Evolutionary conservation across 2,113 vertebrate species (phyloP), one percentile per base, ranked within the genome.

Genomic region (Dasyurus viverrinus): DNA sequence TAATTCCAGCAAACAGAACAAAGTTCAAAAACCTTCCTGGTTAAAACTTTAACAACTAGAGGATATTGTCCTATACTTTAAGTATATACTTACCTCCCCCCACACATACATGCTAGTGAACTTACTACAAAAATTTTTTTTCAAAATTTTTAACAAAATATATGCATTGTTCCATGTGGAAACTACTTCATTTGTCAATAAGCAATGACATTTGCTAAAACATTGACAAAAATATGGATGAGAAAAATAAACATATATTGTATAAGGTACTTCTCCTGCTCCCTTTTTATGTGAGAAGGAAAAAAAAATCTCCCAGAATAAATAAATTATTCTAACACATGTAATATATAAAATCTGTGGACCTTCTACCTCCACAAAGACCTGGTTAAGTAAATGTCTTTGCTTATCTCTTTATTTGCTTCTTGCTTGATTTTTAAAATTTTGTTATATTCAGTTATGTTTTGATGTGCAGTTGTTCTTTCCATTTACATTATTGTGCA

Each of bases 1-100:
- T 98, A 97, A 97, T 96, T 97, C 97, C 93, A 2, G 93, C 54
- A 60, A 76, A 84, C 19, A 84, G 68, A 96, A 93, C 97, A 98
- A 97, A 97, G 92, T 54, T n/a, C 52, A 90, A 89, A 89, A 60
- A 36, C 16, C 90, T 91, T 93, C 10, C 91, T 90, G 90, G 54
- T 93, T 30, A 94, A 90, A 96, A 92, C 22, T 22, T 90, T 94
- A 94, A 95, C 53, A 93, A 96, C 93, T 96, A 89, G 89, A 89
- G 50, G 52, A 91, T 92, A 92, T 90, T 96, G 92, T 90, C 84
- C 26, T 93, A 93, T 95, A 93, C 95, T 93, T 53, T 60, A 2
- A 26, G 27, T 30, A 27, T 27, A 60, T 52, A 52, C 50, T 52
- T 52, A 52, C 50, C 96, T 93, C 22, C 26, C 89, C 48, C 55